phyloP scores from a whole-genome alignment of 2,113 vertebrate species.

The Hydropotes inermis region DNA sequence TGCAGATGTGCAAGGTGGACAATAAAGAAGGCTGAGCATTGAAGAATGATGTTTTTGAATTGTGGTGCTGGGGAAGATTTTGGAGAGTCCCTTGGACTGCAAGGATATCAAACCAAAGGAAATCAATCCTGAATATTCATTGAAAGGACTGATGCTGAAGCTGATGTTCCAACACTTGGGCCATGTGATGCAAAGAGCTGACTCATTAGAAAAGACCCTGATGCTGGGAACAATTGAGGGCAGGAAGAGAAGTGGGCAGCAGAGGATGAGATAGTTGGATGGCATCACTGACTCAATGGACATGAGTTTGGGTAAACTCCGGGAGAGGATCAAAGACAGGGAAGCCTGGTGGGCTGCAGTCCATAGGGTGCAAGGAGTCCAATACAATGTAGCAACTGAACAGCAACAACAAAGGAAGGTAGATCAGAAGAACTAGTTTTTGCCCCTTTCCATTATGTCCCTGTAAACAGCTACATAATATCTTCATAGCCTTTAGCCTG shows the following conservation, averaged over 20 bases:
- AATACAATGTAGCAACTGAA: neutral
- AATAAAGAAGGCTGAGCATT: neutral
- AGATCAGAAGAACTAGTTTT: neutral
- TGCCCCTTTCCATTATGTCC: neutral
- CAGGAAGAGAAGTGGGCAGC: neutral
- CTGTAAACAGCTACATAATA: neutral
- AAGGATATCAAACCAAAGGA: neutral
- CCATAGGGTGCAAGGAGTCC: neutral
- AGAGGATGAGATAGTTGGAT: neutral
- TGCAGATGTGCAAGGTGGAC: neutral
- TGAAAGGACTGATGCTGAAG: neutral
- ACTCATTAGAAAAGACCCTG: neutral
- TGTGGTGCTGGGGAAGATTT: neutral
- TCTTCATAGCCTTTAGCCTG: conserved; percentile 5
- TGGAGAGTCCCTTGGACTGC: neutral
- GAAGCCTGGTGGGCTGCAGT: neutral
- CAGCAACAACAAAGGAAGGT: neutral
- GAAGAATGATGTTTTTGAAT: neutral
- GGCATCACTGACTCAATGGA: neutral
- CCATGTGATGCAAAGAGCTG: neutral
- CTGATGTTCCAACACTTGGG: neutral
- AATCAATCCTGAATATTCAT: neutral
- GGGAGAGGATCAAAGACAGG: neutral
- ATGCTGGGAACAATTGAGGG: neutral
- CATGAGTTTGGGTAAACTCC: neutral